Conservation (phyloP, 2,113 vertebrate genomes). For the Erythrocercus mccallii region DNA sequence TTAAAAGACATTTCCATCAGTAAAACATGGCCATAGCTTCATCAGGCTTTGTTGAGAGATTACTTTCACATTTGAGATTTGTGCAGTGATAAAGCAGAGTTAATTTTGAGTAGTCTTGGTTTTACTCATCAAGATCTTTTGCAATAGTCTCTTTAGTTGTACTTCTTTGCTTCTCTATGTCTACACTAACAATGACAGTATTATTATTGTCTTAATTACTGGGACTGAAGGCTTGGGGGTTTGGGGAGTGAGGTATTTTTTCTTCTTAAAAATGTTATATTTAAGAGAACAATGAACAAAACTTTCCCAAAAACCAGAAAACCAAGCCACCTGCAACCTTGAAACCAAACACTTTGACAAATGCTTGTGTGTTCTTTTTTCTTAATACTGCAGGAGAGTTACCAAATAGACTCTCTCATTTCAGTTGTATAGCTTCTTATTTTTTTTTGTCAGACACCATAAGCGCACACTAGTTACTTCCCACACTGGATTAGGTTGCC, state of each 20-base stretch:
- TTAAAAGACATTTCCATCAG: background rate
- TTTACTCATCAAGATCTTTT: background rate
- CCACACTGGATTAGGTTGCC: background rate
- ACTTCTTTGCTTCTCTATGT: background rate
- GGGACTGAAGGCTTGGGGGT: fast-evolving
- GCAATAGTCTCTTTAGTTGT: background rate
- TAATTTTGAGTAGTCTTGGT: background rate
- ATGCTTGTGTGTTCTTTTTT: background rate
- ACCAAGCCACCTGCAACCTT: background rate
- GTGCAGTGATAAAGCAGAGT: background rate
- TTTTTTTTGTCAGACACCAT: background rate
- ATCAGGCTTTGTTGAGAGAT: background rate
- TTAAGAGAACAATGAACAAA: background rate
- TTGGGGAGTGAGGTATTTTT: background rate
- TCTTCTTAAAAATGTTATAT: background rate
- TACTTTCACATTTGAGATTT: background rate
- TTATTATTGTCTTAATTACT: background rate
- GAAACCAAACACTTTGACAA: background rate
- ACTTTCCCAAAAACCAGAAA: fast-evolving
- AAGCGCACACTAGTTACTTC: background rate
- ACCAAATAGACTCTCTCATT: background rate
- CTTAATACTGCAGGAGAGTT: background rate
- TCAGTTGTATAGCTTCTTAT: background rate
- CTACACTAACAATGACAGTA: background rate
- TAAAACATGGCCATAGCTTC: background rate